Evolutionary conservation across 2,113 vertebrate genomes (phyloP).

Genomic region (Notechis scutatus): DNA sequence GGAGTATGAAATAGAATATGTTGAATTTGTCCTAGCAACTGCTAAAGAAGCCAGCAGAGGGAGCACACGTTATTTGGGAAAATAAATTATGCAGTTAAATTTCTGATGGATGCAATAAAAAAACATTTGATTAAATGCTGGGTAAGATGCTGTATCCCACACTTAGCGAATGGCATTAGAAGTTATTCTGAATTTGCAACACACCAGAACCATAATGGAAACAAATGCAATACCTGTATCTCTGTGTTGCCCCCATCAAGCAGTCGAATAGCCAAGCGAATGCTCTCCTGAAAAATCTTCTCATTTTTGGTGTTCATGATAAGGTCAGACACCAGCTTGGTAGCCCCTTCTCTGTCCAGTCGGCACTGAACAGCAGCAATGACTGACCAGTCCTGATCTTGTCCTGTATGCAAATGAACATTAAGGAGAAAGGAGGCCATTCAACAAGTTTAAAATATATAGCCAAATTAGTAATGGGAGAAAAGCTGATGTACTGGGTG

Average conservation of each 20-base stretch:
- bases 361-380: constrained; percentile 88
- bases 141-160: neutral
- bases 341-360: constrained; percentile 91
- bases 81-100: neutral
- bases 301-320: constrained; percentile 97
- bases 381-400: constrained; percentile 85
- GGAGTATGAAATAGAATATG: neutral
- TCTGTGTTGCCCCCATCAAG: constrained; percentile 96
- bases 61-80: constrained; percentile 42
- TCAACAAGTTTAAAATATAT: neutral
- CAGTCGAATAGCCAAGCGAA: constrained; percentile 91
- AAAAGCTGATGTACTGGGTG: neutral
- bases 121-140: neutral
- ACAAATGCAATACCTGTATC: constrained; percentile 81
- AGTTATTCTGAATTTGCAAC: neutral
- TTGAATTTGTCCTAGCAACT: neutral
- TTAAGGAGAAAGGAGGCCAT: neutral
- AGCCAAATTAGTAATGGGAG: neutral
- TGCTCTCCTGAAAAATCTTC: constrained; percentile 97
- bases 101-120: accelerated
- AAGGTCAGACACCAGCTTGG: constrained; percentile 91
- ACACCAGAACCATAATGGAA: neutral
- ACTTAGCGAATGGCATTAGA: neutral
- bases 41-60: constrained; percentile 44
- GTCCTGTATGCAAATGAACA: constrained; percentile 59